phyloP scores from a whole-genome alignment of 2,113 vertebrate species.

The Melanotaenia duboulayi region DNA sequence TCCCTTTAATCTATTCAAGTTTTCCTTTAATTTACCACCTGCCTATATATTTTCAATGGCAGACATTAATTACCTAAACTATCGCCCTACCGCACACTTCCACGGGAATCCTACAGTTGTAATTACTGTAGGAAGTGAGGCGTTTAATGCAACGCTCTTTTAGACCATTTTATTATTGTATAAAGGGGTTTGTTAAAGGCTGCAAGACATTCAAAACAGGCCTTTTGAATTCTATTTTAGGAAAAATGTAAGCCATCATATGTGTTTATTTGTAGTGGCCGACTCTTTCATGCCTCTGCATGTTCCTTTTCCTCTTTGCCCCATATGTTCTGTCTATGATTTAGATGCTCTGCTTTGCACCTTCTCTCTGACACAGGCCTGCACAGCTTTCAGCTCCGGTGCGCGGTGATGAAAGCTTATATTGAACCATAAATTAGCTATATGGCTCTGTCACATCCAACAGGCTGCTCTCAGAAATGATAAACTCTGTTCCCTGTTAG shows the following conservation, averaged over 20 bases:
- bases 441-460: slow-evolving; percentile 58
- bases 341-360: slow-evolving; percentile 56
- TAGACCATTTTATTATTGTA: slow-evolving; percentile 32
- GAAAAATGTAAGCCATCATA: not conserved
- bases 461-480: slow-evolving; percentile 62
- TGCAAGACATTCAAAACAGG: not conserved
- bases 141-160: slow-evolving; percentile 30
- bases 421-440: slow-evolving; percentile 80
- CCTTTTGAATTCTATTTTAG: not conserved
- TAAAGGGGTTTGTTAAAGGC: slow-evolving; percentile 8
- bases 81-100: slow-evolving; percentile 24
- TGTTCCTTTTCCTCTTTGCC: slow-evolving; percentile 3
- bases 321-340: slow-evolving; percentile 31
- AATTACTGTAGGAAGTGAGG: slow-evolving; percentile 48
- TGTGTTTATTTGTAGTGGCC: slow-evolving; percentile 20
- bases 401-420: slow-evolving; percentile 73
- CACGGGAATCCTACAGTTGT: slow-evolving; percentile 25
- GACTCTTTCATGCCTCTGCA: not conserved
- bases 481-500: slow-evolving; percentile 45
- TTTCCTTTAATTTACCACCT: slow-evolving; percentile 4
- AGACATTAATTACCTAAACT: slow-evolving; percentile 49
- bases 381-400: slow-evolving; percentile 52
- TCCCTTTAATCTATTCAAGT: not conserved
- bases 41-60: slow-evolving; percentile 34
- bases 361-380: slow-evolving; percentile 52